Evolutionary conservation across 2,113 vertebrate species (phyloP), one percentile per base, ranked within the genome.

Genomic region (Melanerpes aurifrons): DNA sequence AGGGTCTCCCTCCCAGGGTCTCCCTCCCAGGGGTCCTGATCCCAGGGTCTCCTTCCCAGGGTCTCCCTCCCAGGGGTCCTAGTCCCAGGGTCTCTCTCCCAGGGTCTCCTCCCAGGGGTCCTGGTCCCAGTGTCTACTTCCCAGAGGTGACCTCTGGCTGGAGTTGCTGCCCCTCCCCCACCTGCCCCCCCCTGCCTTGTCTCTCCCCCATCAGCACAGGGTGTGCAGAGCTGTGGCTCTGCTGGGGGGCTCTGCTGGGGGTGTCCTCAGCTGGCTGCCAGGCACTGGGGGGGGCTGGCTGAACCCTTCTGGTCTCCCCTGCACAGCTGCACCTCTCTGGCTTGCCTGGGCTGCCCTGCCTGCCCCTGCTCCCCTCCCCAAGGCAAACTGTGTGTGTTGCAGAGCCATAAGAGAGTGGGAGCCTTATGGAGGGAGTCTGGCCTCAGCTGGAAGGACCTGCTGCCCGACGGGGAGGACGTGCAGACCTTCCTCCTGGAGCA

Each of bases 331-430:
- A 76, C 89, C 85, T 5, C 57, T 74, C 35, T 15, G 3, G 53
- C 63, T 50, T 62, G 24, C 53, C 57, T 16, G 50, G 86, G 48
- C 31, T 37, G 20, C 76, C 40, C 48, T 5, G 0, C 24, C 7
- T 25, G 45, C 16, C 32, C 66, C n/a, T 56, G 61, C 26, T 7
- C 59, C 14, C 76, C 47, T 78, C 66, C 63, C 70, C 45, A 28
- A 26, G 26, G 32, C 43, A 13, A 72, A 73, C 18, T 50, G 4
- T 71, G 90, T 98, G 88, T 95, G 61, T 97, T 97, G 91, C 96
- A 99, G 99, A 99, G 99, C 99, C 99, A 99, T 98, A 99, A 98
- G 97, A 99, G 98, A 98, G 98, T 99, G 91, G 98, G 98, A 91
- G 98, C 98, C 94, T 97, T 99, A 68, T 99, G 99, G 99, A 99